Evolutionary conservation across 2,888 invertebrate species (phyloP).

Genomic region (Tetragnatha montana): DNA sequence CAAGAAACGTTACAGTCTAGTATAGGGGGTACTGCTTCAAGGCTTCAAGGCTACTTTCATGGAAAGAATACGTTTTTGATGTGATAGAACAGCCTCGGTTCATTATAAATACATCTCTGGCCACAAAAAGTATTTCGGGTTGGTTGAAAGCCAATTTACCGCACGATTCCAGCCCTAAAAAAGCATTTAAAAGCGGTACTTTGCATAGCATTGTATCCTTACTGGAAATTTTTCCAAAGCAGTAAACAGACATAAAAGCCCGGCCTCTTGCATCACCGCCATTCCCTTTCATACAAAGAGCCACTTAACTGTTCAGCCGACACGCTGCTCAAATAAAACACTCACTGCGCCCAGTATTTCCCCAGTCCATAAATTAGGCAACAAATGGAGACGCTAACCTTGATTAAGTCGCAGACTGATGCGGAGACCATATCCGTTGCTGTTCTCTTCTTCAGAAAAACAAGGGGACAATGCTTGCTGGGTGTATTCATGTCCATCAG

Average conservation of each 20-base stretch:
- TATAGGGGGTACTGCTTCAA: no score
- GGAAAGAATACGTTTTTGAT: no score
- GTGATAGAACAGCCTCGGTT: no score
- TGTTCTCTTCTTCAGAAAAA: neutral
- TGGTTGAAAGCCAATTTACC: no score
- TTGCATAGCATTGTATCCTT: neutral
- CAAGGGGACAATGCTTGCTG: neutral
- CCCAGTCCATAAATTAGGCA: constrained; percentile 1
- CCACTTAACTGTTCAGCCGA: neutral
- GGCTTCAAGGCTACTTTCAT: no score
- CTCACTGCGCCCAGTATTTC: neutral
- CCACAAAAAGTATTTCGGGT: no score
- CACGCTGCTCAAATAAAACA: neutral
- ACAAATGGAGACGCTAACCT: neutral
- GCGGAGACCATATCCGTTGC: neutral
- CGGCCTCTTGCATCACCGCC: neutral
- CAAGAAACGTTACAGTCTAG: no score
- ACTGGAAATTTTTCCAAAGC: neutral
- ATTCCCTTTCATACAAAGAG: neutral
- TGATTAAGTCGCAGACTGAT: neutral
- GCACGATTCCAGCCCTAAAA: neutral
- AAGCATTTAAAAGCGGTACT: neutral
- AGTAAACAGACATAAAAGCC: neutral
- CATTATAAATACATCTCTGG: no score
- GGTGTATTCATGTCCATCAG: neutral